Evolutionary conservation across 2,113 vertebrate species (phyloP).

Genomic region (Lasiurus cinereus): DNA sequence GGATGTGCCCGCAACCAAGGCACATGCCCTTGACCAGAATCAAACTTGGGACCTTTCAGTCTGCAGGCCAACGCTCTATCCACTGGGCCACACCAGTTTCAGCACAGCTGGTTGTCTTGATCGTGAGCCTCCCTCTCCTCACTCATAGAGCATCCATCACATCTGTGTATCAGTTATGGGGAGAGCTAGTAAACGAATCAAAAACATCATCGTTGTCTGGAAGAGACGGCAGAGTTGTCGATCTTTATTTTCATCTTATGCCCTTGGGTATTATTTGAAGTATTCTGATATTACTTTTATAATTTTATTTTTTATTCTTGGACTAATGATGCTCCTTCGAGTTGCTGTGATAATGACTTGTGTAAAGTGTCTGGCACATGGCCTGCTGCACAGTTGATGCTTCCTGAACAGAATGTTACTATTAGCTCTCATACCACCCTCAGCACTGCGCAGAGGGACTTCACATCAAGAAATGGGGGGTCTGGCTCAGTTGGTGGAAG

Average conservation of each 20-base stretch:
- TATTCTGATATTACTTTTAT: constrained; percentile 24
- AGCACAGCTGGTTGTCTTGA: neutral
- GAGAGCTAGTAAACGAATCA: neutral
- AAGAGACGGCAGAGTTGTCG: neutral
- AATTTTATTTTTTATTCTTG: constrained; percentile 25
- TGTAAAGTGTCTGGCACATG: neutral
- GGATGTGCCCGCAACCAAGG: no score
- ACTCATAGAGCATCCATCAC: neutral
- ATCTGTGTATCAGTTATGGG: neutral
- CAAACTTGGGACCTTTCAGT: no score
- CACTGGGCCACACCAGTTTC: no score
- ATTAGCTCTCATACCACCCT: neutral
- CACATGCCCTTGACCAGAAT: no score
- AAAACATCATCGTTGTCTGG: neutral
- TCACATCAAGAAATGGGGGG: neutral
- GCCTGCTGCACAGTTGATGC: neutral
- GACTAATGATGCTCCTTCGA: neutral
- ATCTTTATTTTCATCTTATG: constrained; percentile 69
- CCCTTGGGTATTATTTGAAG: constrained; percentile 5
- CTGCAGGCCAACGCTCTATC: no score
- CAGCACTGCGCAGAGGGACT: neutral
- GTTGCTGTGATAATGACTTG: neutral
- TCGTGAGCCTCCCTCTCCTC: neutral
- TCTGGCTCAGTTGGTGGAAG: neutral
- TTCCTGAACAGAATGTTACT: constrained; percentile 22